Conservation (phyloP, 2,113 vertebrate genomes). For the Cyprinus carpio region DNA sequence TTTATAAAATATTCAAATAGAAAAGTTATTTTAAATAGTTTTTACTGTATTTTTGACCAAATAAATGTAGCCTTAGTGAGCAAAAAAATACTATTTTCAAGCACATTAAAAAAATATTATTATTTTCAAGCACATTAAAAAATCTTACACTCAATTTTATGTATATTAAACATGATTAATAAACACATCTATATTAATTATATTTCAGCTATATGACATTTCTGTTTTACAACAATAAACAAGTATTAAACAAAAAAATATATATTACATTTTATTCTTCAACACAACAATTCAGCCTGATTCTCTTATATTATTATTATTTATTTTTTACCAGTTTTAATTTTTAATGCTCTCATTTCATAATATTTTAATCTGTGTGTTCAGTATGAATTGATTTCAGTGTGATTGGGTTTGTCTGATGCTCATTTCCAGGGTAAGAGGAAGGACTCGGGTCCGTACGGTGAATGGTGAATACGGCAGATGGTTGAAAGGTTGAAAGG, state of each 20-base stretch:
- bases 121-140: not conserved
- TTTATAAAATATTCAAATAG: not conserved
- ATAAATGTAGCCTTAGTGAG: not conserved
- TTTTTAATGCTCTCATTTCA: not conserved
- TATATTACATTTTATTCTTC: not conserved
- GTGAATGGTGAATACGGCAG: slow-evolving; percentile 87
- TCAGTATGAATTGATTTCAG: not conserved
- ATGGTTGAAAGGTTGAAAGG: slow-evolving; percentile 91
- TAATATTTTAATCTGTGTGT: not conserved
- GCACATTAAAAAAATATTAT: not conserved
- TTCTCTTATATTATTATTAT: not conserved
- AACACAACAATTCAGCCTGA: not conserved
- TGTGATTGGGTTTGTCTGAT: not conserved
- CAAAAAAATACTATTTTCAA: not conserved
- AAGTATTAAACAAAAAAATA: not conserved
- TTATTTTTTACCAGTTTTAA: not conserved
- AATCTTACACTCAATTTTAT: no score
- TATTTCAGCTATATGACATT: not conserved
- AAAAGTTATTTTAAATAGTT: not conserved
- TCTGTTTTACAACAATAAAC: not conserved
- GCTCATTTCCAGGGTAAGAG: slow-evolving; percentile 72
- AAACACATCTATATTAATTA: not conserved
- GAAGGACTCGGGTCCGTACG: slow-evolving; percentile 76
- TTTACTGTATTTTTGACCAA: not conserved
- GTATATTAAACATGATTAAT: not conserved